A percentile compares a stretch with the other conserved stretches of the same genome.
Conservation (phyloP, 2,113 vertebrate genomes). For the Thamnaconus septentrionalis region DNA sequence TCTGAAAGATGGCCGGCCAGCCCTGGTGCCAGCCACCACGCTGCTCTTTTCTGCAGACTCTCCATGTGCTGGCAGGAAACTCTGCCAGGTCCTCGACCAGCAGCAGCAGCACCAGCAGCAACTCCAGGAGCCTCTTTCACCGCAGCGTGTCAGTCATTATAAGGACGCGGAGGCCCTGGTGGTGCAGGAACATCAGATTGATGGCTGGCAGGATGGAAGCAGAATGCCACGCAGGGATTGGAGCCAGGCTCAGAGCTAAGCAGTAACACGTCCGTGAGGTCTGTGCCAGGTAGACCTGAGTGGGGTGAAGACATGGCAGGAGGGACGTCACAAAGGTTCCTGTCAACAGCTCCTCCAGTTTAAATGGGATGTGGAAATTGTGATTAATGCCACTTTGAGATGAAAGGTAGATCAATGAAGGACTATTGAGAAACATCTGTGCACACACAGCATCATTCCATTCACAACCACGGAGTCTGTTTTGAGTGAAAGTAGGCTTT, state of each 20-base stretch:
- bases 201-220: slow-evolving; percentile 31
- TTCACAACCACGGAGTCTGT: no score
- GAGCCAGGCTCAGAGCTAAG: slow-evolving; percentile 38
- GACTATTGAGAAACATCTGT: no score
- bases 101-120: not conserved
- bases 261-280: slow-evolving; percentile 28
- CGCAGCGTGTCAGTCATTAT: slow-evolving; percentile 28
- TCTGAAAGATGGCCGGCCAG: slow-evolving; percentile 31
- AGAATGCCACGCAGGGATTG: slow-evolving; percentile 37
- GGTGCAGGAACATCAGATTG: slow-evolving; percentile 12
- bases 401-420: no score
- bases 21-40: slow-evolving; percentile 28
- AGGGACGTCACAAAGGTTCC: no score
- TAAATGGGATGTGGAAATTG: no score
- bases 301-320: no score
- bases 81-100: slow-evolving; percentile 65
- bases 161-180: slow-evolving; percentile 4
- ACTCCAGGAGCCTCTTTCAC: slow-evolving; percentile 1
- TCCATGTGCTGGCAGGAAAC: slow-evolving; percentile 38
- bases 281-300: no score
- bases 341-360: no score
- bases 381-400: no score
- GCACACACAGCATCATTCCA: no score
- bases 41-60: slow-evolving; percentile 34
- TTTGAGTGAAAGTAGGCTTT: no score